Evolutionary conservation across 2,888 invertebrate genomes (phyloP), one percentile per base, ranked within the genome.

Genomic region (Abscondita cerata): DNA sequence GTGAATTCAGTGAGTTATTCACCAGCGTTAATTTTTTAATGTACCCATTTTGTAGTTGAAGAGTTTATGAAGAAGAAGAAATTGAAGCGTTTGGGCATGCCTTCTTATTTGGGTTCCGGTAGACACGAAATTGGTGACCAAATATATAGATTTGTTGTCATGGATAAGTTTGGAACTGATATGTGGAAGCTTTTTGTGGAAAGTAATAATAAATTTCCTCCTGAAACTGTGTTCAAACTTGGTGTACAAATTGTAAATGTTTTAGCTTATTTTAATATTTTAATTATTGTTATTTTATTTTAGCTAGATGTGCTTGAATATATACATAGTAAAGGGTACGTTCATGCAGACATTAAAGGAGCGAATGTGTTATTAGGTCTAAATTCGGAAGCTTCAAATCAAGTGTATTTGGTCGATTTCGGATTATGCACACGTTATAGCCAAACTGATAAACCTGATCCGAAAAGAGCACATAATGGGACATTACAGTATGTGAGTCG

Each of bases 321-420:
- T 78, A 92, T 99, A 69, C 98, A 99, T 78, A 84, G 85, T 53
- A 87, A 89, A 68, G 92, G 92, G 1, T 98, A 97, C 76, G 90
- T 95, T 0, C 99, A 99, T 80, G 96, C 93, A 0, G 99, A 99
- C 78, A 87, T 99, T 4, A 99, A 99, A 81, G 97, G 94, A 0
- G 91, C 93, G 8, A 99, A 99, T 80, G 89, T 99, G 65, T 82
- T 98, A 16, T 78, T 95, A 44, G 94, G 94, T 0, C 78, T 84
- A 36, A 85, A 85, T 59, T 86, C 86, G 65, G 85, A 85, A 25
- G 86, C 87, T 0, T 85, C 85, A 68, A 85, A 89, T 68, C 90
- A 92, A 73, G 87, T 93, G 0, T 96, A 90, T 80, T 83, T 99
- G 8, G 92, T 98, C 0, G 98, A 99, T 83, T 99, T 91, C 81